phyloP scores from a whole-genome alignment of 1,140 invertebrate genomes.

The Galendromus occidentalis region DNA sequence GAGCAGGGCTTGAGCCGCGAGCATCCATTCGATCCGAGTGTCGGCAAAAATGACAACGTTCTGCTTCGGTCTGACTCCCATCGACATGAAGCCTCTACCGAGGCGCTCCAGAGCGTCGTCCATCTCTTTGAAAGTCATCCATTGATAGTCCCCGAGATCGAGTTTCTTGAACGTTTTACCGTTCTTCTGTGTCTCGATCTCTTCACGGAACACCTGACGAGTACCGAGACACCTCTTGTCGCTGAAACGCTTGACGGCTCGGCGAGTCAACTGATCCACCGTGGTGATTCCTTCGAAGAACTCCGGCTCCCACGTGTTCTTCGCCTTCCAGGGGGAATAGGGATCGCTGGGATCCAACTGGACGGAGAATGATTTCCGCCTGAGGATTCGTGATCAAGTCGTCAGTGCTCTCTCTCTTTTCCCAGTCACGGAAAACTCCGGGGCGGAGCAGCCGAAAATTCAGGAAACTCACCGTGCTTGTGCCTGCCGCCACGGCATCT shows the following conservation, averaged over 20 bases:
- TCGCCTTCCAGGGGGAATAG: background rate
- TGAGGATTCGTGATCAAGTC: background rate
- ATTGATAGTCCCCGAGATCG: background rate
- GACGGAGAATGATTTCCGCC: background rate
- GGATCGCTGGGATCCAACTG: background rate
- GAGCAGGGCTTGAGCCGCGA: constrained; percentile 39
- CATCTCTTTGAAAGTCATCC: background rate
- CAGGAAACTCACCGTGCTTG: background rate
- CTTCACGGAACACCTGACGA: constrained; percentile 43
- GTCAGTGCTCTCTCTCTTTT: background rate
- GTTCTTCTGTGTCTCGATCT: constrained; percentile 77
- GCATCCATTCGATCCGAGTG: constrained; percentile 89
- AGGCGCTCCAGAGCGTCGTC: background rate
- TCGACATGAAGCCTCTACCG: constrained; percentile 30
- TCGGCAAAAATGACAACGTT: constrained; percentile 87
- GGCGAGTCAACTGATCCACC: background rate
- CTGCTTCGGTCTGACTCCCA: constrained; percentile 37
- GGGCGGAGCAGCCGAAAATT: background rate
- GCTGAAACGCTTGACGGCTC: background rate
- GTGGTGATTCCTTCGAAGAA: constrained; percentile 1
- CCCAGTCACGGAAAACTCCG: background rate
- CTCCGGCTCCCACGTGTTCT: background rate
- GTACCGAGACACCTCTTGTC: background rate
- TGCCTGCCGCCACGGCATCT: background rate
- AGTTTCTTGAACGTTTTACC: constrained; percentile 84